A percentile compares a stretch with the other conserved stretches of the same genome.
Evolutionary conservation across 2,888 invertebrate genomes (phyloP).

Genomic region (Achlya flavicornis): DNA sequence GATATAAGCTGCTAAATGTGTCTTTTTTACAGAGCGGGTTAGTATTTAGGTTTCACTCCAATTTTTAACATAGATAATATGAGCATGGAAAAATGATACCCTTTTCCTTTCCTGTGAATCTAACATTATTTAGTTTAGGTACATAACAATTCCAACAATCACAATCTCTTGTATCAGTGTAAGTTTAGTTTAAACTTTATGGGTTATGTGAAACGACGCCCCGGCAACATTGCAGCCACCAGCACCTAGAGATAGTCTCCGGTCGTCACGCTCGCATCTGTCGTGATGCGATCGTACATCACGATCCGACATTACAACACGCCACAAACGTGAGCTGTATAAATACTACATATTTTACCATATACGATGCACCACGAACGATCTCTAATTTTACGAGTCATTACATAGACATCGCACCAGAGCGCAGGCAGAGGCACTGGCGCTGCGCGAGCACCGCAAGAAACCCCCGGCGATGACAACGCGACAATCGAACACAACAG

Average conservation of each 20-base stretch:
- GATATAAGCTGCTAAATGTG: too few relatives aligned
- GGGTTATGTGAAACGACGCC: slow-evolving; percentile 6
- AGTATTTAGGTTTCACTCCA: too few relatives aligned
- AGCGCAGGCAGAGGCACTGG: slow-evolving; percentile 15
- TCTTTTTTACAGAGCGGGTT: too few relatives aligned
- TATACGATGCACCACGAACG: slow-evolving; percentile 30
- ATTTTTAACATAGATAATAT: too few relatives aligned
- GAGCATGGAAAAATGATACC: too few relatives aligned
- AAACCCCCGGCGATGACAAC: not conserved
- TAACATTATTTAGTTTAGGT: not conserved
- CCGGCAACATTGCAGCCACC: slow-evolving; percentile 4
- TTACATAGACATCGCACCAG: slow-evolving; percentile 21
- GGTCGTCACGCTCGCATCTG: slow-evolving; percentile 32
- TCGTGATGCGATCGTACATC: slow-evolving; percentile 37
- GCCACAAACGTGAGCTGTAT: slow-evolving; percentile 32
- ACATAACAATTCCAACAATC: not conserved
- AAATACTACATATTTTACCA: slow-evolving; percentile 18
- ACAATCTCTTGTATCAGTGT: not conserved
- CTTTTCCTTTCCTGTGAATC: too few relatives aligned
- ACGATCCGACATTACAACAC: slow-evolving; percentile 29
- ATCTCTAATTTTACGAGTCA: slow-evolving; percentile 48
- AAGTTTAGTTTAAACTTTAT: not conserved
- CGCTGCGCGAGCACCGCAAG: not conserved
- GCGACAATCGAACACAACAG: not conserved
- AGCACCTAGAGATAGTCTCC: slow-evolving; percentile 10